phyloP scores from a whole-genome alignment of 1,140 invertebrate species.

The Olivierus martensii region DNA sequence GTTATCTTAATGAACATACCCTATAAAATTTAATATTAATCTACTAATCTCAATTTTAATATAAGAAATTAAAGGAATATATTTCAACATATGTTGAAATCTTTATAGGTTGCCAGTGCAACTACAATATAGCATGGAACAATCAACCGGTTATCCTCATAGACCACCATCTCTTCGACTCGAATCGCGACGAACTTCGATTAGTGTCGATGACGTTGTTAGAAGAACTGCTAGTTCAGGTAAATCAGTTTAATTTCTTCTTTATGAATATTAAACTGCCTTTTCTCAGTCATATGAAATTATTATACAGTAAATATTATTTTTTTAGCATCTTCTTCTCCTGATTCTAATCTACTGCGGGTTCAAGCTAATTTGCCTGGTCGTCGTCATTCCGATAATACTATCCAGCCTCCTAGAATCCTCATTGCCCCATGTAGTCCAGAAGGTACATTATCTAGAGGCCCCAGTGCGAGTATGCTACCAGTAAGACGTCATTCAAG shows the following conservation, averaged over 20 bases:
- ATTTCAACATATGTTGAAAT: neutral
- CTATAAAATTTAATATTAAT: neutral
- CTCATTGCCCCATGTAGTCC: slow-evolving; percentile 23
- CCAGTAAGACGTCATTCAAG: slow-evolving; percentile 75
- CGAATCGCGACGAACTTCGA: slow-evolving; percentile 22
- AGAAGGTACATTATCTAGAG: slow-evolving; percentile 61
- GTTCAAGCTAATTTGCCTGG: slow-evolving; percentile 59
- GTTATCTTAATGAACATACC: too few species aligned
- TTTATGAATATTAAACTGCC: neutral
- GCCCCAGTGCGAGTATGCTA: slow-evolving; percentile 50
- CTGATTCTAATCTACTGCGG: slow-evolving; percentile 71
- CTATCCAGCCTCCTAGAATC: slow-evolving; percentile 64
- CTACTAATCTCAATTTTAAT: neutral
- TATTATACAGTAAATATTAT: neutral
- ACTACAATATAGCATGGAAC: slow-evolving; percentile 16
- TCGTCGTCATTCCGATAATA: slow-evolving; percentile 77
- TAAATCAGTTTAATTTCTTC: neutral
- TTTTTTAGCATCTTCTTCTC: slow-evolving; percentile 50
- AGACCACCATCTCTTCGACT: slow-evolving; percentile 21
- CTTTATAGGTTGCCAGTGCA: slow-evolving; percentile 12
- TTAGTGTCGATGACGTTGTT: slow-evolving; percentile 24
- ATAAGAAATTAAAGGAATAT: neutral
- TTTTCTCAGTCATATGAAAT: neutral
- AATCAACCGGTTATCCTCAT: slow-evolving; percentile 20
- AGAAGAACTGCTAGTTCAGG: slow-evolving; percentile 16